Percentiles rank a stretch among this genome's conserved stretches.
Evolutionary conservation across 2,797 vertebrate species (phyloP).

Genomic region (Aythya fuligula): DNA sequence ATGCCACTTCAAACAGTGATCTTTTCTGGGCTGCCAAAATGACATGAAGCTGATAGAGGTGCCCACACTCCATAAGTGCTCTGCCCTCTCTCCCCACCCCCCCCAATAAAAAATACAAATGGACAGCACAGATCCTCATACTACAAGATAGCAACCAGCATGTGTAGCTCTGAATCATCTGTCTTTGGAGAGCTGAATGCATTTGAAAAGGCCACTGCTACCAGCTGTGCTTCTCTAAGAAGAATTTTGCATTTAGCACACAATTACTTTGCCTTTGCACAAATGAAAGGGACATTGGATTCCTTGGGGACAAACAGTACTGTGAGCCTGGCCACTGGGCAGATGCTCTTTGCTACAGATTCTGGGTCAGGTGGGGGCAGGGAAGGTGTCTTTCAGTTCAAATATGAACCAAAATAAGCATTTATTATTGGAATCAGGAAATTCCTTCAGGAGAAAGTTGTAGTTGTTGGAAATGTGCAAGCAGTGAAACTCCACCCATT

Average conservation of each 20-base stretch:
- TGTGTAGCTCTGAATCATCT: conserved; percentile 27
- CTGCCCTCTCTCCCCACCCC: no score
- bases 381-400: conserved; percentile 9
- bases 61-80: neutral
- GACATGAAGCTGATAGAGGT: conserved; percentile 1
- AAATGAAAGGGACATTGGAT: neutral
- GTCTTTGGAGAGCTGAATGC: conserved; percentile 47
- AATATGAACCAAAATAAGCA: conserved; percentile 31
- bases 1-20: neutral
- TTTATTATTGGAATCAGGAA: conserved; percentile 9
- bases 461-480: neutral
- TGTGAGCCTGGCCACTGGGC: neutral
- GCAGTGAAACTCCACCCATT: neutral
- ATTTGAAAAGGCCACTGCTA: conserved; percentile 47
- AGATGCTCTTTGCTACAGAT: conserved; percentile 10
- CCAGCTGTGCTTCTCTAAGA: conserved; percentile 28
- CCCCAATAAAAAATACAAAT: no score
- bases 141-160: neutral
- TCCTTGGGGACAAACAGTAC: neutral
- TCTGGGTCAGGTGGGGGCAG: neutral
- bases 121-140: conserved; percentile 8
- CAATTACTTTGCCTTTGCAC: conserved; percentile 23
- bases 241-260: conserved; percentile 50
- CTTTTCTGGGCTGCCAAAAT: neutral
- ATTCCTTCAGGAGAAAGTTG: neutral